Conservation (phyloP, 2,113 vertebrate genomes). For the Hiodon tergisus region DNA sequence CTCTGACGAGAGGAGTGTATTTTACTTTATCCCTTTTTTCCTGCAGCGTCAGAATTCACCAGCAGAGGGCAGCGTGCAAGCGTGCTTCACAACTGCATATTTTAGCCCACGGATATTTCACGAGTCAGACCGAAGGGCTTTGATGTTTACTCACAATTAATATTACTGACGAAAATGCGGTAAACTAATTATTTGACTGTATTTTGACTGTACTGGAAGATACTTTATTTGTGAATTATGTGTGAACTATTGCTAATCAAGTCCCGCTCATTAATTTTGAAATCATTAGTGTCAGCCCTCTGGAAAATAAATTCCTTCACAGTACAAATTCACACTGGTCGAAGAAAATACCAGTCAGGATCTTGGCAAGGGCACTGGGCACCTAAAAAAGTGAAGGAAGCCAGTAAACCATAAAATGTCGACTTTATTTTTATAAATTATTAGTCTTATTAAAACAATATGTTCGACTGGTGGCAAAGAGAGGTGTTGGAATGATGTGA, state of each 20-base stretch:
- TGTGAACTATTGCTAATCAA: constrained; percentile 12
- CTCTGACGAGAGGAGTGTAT: not conserved
- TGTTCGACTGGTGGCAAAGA: constrained; percentile 27
- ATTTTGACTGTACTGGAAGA: constrained; percentile 12
- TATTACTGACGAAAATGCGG: too few species aligned
- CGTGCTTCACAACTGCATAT: not conserved
- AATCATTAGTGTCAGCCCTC: constrained; percentile 26
- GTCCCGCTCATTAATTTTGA: constrained; percentile 24
- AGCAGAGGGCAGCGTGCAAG: constrained; percentile 23
- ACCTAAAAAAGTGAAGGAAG: constrained; percentile 36
- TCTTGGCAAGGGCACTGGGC: constrained; percentile 22
- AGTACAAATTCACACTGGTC: constrained; percentile 25
- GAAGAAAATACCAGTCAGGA: constrained; percentile 19
- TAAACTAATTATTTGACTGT: too few species aligned
- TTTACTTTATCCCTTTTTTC: not conserved
- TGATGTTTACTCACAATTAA: not conserved
- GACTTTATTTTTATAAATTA: constrained; percentile 37
- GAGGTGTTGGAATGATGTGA: not conserved
- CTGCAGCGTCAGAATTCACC: constrained; percentile 6
- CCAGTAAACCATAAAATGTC: constrained; percentile 39
- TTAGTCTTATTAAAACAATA: constrained; percentile 37
- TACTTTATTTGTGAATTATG: constrained; percentile 7
- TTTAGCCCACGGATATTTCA: not conserved
- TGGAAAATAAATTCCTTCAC: constrained; percentile 12
- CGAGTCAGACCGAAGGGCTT: not conserved